Evolutionary conservation across 2,888 invertebrate species (phyloP).

Genomic region (Dicroscelio sp.): DNA sequence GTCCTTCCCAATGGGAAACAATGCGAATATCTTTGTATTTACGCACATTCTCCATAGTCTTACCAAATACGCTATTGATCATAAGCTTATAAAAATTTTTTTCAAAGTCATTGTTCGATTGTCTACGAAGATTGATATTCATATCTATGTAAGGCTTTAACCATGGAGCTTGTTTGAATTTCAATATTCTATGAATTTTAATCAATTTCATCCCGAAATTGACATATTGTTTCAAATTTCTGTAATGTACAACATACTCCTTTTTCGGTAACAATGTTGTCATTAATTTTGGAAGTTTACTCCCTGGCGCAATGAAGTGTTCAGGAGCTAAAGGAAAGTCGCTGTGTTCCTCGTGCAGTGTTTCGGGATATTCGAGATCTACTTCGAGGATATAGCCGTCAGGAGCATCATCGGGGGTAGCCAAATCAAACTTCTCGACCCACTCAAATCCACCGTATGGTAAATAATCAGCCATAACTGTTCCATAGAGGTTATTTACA

Average conservation of each 20-base stretch:
- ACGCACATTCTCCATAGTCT: not conserved
- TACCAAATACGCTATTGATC: not conserved
- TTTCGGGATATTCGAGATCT: slow-evolving; percentile 9
- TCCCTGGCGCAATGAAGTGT: not conserved
- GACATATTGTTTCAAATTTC: slow-evolving; percentile 44
- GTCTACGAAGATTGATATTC: not conserved
- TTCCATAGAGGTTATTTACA: slow-evolving; percentile 22
- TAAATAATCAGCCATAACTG: slow-evolving; percentile 1
- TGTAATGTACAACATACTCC: slow-evolving; percentile 29
- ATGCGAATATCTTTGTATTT: not conserved
- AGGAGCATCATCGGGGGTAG: not conserved
- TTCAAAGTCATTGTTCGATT: not conserved
- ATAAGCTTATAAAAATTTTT: slow-evolving; percentile 7
- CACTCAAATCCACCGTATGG: not conserved
- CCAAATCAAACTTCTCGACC: not conserved
- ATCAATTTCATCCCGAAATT: slow-evolving; percentile 40
- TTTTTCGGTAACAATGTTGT: slow-evolving; percentile 29
- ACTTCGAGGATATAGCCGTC: slow-evolving; percentile 42
- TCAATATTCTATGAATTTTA: slow-evolving; percentile 26
- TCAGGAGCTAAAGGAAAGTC: slow-evolving; percentile 28
- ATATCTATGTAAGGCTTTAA: slow-evolving; percentile 11
- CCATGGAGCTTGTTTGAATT: slow-evolving; percentile 46
- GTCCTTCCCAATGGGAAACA: slow-evolving; percentile 85
- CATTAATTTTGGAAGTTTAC: not conserved
- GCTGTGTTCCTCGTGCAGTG: slow-evolving; percentile 34